Percentiles rank a stretch among this genome's conserved stretches.
phyloP scores from a whole-genome alignment of 1,140 invertebrate genomes.

The Lepidurus apus region DNA sequence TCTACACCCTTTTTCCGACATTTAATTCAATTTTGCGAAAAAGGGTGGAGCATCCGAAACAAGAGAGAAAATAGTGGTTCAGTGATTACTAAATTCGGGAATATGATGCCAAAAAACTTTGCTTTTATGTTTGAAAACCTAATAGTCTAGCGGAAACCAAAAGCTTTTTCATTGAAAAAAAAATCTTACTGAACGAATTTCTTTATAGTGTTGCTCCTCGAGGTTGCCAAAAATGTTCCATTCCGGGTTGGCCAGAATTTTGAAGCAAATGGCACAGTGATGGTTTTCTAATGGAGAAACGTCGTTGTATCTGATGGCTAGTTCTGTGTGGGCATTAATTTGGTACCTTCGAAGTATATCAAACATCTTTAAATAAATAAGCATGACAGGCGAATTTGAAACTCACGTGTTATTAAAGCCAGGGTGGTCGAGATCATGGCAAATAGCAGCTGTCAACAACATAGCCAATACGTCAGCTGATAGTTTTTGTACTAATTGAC shows the following conservation, averaged over 20 bases:
- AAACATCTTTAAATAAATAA: not conserved
- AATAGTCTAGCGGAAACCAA: not conserved
- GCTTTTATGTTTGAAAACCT: no score
- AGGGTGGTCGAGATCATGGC: constrained; percentile 49
- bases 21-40: no score
- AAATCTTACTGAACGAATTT: constrained; percentile 20
- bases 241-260: constrained; percentile 27
- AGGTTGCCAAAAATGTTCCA: constrained; percentile 29
- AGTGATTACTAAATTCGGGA: no score
- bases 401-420: constrained; percentile 50
- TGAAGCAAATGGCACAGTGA: constrained; percentile 26
- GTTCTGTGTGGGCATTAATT: constrained; percentile 27
- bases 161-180: not conserved
- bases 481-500: constrained; percentile 44
- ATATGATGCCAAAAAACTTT: no score
- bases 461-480: constrained; percentile 44
- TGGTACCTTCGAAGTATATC: not conserved
- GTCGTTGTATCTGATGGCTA: constrained; percentile 28
- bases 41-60: no score
- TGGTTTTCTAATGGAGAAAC: constrained; percentile 27
- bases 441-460: constrained; percentile 45
- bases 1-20: no score
- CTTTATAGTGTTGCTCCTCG: not conserved
- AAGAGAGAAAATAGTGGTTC: no score
- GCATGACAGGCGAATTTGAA: not conserved